Conservation (phyloP, 1,140 invertebrate genomes). For the Gerris buenoi region DNA sequence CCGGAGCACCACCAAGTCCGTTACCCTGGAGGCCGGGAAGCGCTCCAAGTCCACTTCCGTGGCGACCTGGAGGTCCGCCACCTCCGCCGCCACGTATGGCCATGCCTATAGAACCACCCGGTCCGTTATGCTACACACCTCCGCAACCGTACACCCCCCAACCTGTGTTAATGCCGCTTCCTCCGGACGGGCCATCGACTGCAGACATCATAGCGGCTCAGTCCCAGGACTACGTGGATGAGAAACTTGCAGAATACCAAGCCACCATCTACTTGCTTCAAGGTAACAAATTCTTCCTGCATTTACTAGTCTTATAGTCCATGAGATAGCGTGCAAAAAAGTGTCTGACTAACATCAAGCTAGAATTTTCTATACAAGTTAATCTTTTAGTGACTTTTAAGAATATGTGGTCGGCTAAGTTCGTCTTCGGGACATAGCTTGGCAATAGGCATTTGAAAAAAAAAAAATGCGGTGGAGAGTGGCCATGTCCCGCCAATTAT, state of each 20-base stretch:
- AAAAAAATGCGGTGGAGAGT: too few species aligned
- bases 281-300: conserved; percentile 62
- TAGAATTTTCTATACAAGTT: too few species aligned
- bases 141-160: background rate
- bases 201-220: conserved; percentile 83
- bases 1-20: background rate
- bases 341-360: too few species aligned
- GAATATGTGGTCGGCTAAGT: background rate
- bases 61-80: conserved; percentile 10
- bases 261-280: conserved; percentile 77
- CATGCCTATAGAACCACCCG: conserved; percentile 12
- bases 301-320: too few species aligned
- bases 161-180: conserved; percentile 23
- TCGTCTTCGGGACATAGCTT: too few species aligned
- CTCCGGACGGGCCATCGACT: conserved; percentile 53
- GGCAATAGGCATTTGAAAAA: too few species aligned
- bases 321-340: too few species aligned
- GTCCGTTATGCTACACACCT: conserved; percentile 14
- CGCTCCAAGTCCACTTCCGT: conserved; percentile 4
- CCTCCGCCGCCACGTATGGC: conserved; percentile 11
- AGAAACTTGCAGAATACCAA: conserved; percentile 83
- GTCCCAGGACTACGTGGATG: conserved; percentile 85
- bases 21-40: too few species aligned
- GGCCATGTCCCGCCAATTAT: too few species aligned
- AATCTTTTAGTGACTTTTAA: background rate